Base-by-base conservation (phyloP, 1,140 invertebrate genomes). In the Artemia franciscana region DNA sequence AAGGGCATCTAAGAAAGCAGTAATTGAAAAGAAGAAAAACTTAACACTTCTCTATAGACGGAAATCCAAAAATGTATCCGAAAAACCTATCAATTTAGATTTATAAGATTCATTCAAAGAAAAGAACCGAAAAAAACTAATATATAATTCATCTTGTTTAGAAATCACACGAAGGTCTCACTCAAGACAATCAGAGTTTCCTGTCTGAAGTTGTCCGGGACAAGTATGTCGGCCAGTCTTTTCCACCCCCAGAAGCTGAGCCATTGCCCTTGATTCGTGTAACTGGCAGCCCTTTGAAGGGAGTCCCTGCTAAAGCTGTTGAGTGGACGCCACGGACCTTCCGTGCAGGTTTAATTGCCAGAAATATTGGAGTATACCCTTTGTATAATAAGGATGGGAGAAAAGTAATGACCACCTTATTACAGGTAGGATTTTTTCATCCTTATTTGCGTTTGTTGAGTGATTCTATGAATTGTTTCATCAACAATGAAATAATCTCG, bases 331-430 rank as follows among this genome's bases (percentile, higher is more conserved):
- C 75, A 58, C 70, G 70, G 2, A 79, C 81, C 5, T 75, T 77
- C 64, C 78, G 94, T 69, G 80, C 81, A 64, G 95, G 95, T 57
- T 70, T 97, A 2, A 84, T 98, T 70, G 91, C 85, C 0, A 79
- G 83, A 61, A 98, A 98, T 77, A 86, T 98, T 70, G 95, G 95
- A 27, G 76, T 86, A 60, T 84, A 93, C 72, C 91, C 91, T 12
- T 76, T 97, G 71, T 98, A 92, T 92, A 72, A 80, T 2, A 93
- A 88, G 73, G 78, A 85, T 75, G 93, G 93, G 0, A 79, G 79
- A 69, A 83, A 78, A 76, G 73, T 91, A 61, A 67, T 75, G 1
- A 82, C 85, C 2, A 95, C 92, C 15, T 70, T 96, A 64, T 71
- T 96, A 62, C 91, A 96, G 76, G 88, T 91, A 75, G 69, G 61